Evolutionary conservation across 2,113 vertebrate genomes (phyloP).

Genomic region (Lepisosteus osseus): DNA sequence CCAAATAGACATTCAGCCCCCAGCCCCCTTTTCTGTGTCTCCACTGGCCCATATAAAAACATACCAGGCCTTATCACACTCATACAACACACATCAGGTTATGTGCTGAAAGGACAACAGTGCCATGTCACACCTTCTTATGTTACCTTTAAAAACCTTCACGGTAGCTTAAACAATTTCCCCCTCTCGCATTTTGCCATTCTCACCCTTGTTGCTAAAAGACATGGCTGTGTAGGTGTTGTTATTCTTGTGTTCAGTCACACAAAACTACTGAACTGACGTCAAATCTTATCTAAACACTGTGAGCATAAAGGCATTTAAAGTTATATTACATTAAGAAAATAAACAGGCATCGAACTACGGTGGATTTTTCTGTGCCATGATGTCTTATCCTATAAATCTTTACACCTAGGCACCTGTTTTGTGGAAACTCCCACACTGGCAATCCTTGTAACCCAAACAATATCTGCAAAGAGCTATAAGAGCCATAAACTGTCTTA

Average conservation of each 20-base stretch:
- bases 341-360: no score
- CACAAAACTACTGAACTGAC: background rate
- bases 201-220: background rate
- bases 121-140: background rate
- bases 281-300: background rate
- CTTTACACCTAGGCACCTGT: no score
- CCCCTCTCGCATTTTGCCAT: background rate
- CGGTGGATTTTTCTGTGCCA: no score
- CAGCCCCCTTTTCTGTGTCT: background rate
- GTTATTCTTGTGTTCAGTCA: no score
- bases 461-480: conserved; percentile 19
- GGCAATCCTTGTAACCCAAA: conserved; percentile 28
- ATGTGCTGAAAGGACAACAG: background rate
- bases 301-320: background rate
- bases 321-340: background rate
- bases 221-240: background rate
- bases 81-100: background rate
- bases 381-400: no score
- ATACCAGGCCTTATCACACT: background rate
- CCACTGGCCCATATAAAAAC: background rate
- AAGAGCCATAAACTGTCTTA: conserved; percentile 13
- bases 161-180: background rate
- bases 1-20: no score
- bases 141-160: background rate
- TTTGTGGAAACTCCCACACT: background rate